These are phyloP conservation scores for Brachyhypopomus occidentalis DNA, from an alignment of 2,113 vertebrate genomes.

Conservation along the genomic window DNA sequence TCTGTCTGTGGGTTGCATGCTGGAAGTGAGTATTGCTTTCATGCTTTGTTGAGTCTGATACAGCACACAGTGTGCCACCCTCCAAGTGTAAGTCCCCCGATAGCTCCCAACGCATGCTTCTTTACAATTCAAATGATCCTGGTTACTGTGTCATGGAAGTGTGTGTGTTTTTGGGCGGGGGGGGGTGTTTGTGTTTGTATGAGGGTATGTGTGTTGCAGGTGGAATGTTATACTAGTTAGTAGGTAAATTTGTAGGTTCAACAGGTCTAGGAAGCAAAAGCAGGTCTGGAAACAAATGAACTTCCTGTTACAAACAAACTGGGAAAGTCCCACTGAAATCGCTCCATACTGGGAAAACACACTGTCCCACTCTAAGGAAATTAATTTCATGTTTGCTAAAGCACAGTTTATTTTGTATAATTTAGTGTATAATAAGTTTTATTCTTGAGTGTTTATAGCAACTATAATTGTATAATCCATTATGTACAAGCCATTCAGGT, in stretches of 20 bases:
- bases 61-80: not conserved
- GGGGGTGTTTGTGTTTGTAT: not conserved
- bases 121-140: constrained; percentile 19
- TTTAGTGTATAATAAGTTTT: constrained; percentile 64
- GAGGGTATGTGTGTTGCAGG: too few relatives aligned
- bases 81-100: not conserved
- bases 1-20: not conserved
- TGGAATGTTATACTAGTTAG: too few relatives aligned
- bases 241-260: not conserved
- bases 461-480: constrained; percentile 52
- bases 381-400: constrained; percentile 35
- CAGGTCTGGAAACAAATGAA: not conserved
- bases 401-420: constrained; percentile 36
- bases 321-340: not conserved
- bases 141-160: not conserved
- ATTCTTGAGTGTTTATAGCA: constrained; percentile 44
- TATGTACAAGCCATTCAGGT: constrained; percentile 66
- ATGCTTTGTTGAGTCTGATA: not conserved
- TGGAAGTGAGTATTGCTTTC: not conserved
- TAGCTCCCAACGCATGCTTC: not conserved
- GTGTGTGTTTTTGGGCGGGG: not conserved
- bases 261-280: too few relatives aligned
- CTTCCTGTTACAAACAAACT: not conserved
- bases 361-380: not conserved
- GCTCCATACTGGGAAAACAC: not conserved